Evolutionary conservation across 2,113 vertebrate species (phyloP).

Genomic region (Zapus hudsonius): DNA sequence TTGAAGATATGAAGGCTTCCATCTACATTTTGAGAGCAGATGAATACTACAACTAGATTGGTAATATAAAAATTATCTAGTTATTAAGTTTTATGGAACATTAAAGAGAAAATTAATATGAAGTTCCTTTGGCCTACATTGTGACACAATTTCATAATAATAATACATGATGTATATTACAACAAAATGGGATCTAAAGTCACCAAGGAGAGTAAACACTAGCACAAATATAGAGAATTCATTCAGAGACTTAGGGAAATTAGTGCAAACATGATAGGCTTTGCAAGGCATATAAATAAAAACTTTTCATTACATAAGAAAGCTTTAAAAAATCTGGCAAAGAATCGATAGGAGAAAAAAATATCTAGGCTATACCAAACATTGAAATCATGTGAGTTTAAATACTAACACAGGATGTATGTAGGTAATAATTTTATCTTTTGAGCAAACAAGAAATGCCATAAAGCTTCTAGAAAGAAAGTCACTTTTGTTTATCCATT

Average conservation of each 20-base stretch:
- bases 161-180: background rate
- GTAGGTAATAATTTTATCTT: background rate
- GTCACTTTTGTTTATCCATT: background rate
- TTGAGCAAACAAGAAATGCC: slow-evolving; percentile 2
- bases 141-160: background rate
- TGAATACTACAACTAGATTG: background rate
- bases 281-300: background rate
- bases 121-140: background rate
- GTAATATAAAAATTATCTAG: background rate
- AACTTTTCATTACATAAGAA: background rate
- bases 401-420: background rate
- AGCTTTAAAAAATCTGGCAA: background rate
- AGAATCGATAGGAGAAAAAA: background rate
- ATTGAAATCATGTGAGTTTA: background rate
- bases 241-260: background rate
- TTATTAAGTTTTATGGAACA: background rate
- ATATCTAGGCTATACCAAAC: background rate
- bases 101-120: background rate
- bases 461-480: background rate
- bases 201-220: background rate
- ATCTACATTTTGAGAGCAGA: background rate
- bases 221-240: background rate
- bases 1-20: background rate
- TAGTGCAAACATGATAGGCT: background rate
- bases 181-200: background rate